Evolutionary conservation across 1,140 invertebrate genomes (phyloP).

Genomic region (Agraylea sexmaculata): DNA sequence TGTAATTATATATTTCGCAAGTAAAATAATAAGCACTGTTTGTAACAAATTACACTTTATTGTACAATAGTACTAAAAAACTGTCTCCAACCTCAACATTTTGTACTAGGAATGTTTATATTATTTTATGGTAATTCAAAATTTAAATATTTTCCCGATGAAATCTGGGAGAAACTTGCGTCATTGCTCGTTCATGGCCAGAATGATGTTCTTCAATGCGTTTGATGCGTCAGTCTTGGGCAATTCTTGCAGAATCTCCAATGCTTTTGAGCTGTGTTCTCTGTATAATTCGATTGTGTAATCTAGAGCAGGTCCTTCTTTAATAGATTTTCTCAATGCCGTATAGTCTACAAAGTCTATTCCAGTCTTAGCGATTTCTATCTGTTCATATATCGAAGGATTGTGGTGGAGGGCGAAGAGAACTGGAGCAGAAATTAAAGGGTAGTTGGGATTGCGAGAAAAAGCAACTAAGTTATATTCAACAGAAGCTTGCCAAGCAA

Average conservation of each 20-base stretch:
- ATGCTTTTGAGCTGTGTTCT: slow-evolving; percentile 56
- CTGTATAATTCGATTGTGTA: slow-evolving; percentile 54
- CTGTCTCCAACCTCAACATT: too few species aligned
- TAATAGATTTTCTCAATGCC: slow-evolving; percentile 32
- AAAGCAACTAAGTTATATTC: slow-evolving; percentile 40
- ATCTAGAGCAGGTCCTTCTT: slow-evolving; percentile 46
- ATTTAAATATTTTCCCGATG: too few species aligned
- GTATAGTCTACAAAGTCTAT: slow-evolving; percentile 58
- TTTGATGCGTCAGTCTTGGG: slow-evolving; percentile 48
- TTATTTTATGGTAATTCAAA: too few species aligned
- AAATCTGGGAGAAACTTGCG: too few species aligned
- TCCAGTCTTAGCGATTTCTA: slow-evolving; percentile 52
- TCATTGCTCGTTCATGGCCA: slow-evolving; percentile 25
- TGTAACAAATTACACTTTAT: too few species aligned
- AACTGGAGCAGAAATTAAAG: slow-evolving; percentile 62
- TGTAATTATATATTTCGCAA: too few species aligned
- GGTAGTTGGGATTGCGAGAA: slow-evolving; percentile 42
- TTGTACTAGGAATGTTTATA: too few species aligned
- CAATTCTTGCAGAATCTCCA: slow-evolving; percentile 50
- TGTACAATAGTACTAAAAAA: too few species aligned
- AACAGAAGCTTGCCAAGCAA: slow-evolving; percentile 66
- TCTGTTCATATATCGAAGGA: slow-evolving; percentile 51
- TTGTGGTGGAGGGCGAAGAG: slow-evolving; percentile 64
- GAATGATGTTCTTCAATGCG: slow-evolving; percentile 50
- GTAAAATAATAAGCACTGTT: too few species aligned